phyloP scores from a whole-genome alignment of 2,888 invertebrate genomes.

The Sisyra nigra region DNA sequence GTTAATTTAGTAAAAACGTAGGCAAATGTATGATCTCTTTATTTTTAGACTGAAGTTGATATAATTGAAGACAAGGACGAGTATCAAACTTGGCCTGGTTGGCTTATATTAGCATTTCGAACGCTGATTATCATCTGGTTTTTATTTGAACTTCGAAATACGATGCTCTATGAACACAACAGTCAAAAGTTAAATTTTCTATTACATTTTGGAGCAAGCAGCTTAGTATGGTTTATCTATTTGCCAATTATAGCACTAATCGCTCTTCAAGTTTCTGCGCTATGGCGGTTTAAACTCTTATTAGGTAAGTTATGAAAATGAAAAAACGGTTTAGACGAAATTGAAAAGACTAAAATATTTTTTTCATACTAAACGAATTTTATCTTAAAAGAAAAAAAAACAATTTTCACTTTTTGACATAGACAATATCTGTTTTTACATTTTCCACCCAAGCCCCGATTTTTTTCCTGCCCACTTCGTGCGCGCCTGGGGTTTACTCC shows the following conservation, averaged over 20 bases:
- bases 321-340: no score
- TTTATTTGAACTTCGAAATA: constrained; percentile 54
- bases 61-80: constrained; percentile 93
- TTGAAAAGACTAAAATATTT: no score
- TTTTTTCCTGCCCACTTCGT: no score
- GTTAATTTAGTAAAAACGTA: constrained; percentile 1
- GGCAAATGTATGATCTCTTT: neutral
- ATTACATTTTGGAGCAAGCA: constrained; percentile 92
- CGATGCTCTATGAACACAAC: constrained; percentile 67
- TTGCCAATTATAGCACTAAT: constrained; percentile 87
- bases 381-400: no score
- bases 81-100: constrained; percentile 96
- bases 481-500: no score
- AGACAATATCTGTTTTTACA: no score
- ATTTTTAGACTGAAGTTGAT: constrained; percentile 78
- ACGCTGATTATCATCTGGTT: constrained; percentile 84
- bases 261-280: constrained; percentile 79
- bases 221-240: constrained; percentile 96
- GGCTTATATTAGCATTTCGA: constrained; percentile 77
- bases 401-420: no score
- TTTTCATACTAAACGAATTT: no score
- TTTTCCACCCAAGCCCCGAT: no score
- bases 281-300: constrained; percentile 91
- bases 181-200: constrained; percentile 80
- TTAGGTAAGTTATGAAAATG: constrained; percentile 46